Percentiles rank a stretch among this genome's conserved stretches.
Conservation (phyloP, 2,888 invertebrate species). For the Sinotaia quadrata region DNA sequence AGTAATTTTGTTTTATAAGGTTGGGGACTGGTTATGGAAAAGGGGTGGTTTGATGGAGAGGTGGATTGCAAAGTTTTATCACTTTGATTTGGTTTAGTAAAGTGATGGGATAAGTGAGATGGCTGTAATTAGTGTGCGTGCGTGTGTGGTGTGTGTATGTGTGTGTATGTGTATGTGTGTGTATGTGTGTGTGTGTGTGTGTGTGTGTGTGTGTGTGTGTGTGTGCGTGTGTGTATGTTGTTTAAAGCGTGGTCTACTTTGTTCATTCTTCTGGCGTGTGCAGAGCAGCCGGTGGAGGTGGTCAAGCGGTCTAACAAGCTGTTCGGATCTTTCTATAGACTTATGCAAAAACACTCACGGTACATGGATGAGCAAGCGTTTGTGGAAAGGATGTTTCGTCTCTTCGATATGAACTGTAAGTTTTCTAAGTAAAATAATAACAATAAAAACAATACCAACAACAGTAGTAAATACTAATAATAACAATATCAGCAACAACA, state of each 20-base stretch:
- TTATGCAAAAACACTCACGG: conserved; percentile 32
- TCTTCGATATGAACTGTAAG: conserved; percentile 39
- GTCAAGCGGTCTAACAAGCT: conserved; percentile 16
- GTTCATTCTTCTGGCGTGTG: neutral
- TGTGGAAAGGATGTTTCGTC: conserved; percentile 38
- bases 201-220: neutral
- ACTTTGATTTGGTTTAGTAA: no score
- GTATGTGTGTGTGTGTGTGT: neutral
- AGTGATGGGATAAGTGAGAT: no score
- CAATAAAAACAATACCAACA: no score
- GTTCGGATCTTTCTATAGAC: conserved; percentile 30
- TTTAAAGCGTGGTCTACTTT: no score
- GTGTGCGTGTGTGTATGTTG: neutral
- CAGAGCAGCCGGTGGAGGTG: neutral
- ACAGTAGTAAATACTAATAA: no score
- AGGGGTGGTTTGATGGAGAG: no score
- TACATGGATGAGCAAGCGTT: conserved; percentile 35
- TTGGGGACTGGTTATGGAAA: no score
- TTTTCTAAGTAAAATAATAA: no score
- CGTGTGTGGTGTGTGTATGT: neutral
- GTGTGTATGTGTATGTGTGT: neutral
- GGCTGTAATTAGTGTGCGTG: no score
- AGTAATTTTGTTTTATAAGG: no score
- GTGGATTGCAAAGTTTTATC: no score
- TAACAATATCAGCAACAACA: no score